A percentile compares a stretch with the other conserved stretches of the same genome.
These are phyloP conservation scores for Drosophila anceps DNA, from an alignment of 2,888 invertebrate genomes.

Conservation along the genomic window DNA sequence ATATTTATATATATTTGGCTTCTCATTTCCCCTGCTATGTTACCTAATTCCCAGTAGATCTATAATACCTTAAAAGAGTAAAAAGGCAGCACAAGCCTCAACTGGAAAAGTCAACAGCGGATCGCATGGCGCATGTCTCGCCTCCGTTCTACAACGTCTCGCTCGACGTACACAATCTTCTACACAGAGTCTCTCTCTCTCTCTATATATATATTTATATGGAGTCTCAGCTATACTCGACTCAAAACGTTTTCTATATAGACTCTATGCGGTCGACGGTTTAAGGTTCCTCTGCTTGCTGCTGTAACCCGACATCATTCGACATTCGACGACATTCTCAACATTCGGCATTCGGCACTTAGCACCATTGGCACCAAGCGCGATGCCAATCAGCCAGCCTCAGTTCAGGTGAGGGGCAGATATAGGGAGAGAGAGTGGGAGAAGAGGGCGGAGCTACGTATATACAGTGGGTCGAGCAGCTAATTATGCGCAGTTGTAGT, in stretches of 20 bases:
- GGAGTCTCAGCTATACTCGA: slow-evolving; percentile 5
- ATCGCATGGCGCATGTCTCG: slow-evolving; percentile 67
- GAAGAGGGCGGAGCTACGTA: not conserved
- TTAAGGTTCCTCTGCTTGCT: slow-evolving; percentile 16
- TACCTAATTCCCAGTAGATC: not conserved
- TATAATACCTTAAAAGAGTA: not conserved
- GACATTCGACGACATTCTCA: slow-evolving; percentile 56
- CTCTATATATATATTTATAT: not conserved
- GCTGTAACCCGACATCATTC: slow-evolving; percentile 49
- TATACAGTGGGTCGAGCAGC: not conserved
- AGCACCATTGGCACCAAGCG: slow-evolving; percentile 78
- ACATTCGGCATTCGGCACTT: slow-evolving; percentile 78
- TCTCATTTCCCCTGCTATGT: not conserved
- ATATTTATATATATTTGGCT: not conserved
- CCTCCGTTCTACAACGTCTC: not conserved
- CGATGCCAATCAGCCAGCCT: slow-evolving; percentile 68
- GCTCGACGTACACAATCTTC: slow-evolving; percentile 38
- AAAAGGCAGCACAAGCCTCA: slow-evolving; percentile 42
- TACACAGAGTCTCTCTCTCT: slow-evolving; percentile 16
- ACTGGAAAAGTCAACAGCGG: slow-evolving; percentile 77
- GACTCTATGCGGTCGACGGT: slow-evolving; percentile 33
- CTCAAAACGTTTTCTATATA: slow-evolving; percentile 15
- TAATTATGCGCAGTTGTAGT: not conserved
- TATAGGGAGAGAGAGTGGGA: not conserved
- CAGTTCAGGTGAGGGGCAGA: not conserved